A percentile compares a stretch with the other conserved stretches of the same genome.
phyloP scores from a whole-genome alignment of 2,797 vertebrate species.

The Hippoglossus hippoglossus region DNA sequence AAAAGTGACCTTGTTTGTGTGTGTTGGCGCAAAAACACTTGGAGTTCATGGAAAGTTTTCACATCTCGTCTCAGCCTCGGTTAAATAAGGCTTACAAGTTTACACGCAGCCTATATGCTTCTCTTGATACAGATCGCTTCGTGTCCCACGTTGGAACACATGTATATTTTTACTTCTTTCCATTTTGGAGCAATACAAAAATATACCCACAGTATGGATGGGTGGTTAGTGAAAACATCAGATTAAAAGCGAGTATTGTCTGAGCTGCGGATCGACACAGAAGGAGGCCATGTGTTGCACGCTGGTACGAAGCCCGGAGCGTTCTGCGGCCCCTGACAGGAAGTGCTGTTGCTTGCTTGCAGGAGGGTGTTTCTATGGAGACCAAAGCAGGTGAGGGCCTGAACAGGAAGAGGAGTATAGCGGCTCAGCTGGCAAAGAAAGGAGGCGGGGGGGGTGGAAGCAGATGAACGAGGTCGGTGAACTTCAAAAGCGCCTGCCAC shows the following conservation, averaged over 20 bases:
- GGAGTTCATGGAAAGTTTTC: conserved; percentile 50
- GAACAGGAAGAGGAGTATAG: conserved; percentile 64
- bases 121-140: not conserved
- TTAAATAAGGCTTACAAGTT: not conserved
- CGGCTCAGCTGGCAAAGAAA: conserved; percentile 59
- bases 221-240: conserved; percentile 7
- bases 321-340: conserved; percentile 70
- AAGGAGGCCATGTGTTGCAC: conserved; percentile 47
- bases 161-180: not conserved
- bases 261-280: conserved; percentile 23
- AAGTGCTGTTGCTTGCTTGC: conserved; percentile 66
- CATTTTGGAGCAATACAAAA: not conserved
- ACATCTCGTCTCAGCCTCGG: not conserved
- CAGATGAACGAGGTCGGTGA: conserved; percentile 68
- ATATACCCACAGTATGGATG: conserved; percentile 7
- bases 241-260: not conserved
- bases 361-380: conserved; percentile 74
- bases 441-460: conserved; percentile 15
- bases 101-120: not conserved
- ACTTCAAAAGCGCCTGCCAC: conserved; percentile 38
- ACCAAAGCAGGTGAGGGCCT: conserved; percentile 75
- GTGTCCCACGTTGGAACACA: not conserved
- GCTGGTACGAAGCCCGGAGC: conserved; percentile 31
- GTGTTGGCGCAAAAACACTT: conserved; percentile 42
- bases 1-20: conserved; percentile 48